Base-by-base conservation (phyloP, 2,113 vertebrate genomes). In the Elaphurus davidianus region DNA sequence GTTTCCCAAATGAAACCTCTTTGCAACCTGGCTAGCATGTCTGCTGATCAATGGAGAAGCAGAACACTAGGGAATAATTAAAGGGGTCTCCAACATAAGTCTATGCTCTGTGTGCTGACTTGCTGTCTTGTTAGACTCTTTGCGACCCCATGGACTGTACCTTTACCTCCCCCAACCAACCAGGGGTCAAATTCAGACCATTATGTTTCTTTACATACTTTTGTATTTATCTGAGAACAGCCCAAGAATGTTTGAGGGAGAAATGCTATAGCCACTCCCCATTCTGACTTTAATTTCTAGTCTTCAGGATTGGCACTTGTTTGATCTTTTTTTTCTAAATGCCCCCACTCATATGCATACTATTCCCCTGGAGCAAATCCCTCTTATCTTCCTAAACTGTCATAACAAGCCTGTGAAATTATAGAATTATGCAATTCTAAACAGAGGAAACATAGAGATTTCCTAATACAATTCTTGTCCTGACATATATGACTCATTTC, bases 381-480 rank as follows among this genome's bases (percentile, higher is more conserved):
- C 64, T 97, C 85, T 95, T 88, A 92, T 94, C 67, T 40, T 83
- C 47, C 97, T 92, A 93, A 94, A 97, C 40, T 97, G 93, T 96
- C 94, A 88, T 25, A 55, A 97, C 81, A 97, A 90, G 79, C 95
- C 81, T 96, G 55, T 85, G 85, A 96, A 97, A 95, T 85, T 92
- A 95, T 12, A 50, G 43, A 97, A 95, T 81, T 50, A 76, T 4
- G 90, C 54, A 91, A 93, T 33, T 95, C 92, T 71, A 97, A 98
- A 96, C 92, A 76, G 6, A 76, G 36, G 40, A 94, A 95, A 62
- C 23, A 33, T 83, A 55, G 50, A 78, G 84, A 93, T 40, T 95
- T 95, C 74, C 92, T 55, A 79, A 88, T 47, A 79, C 52, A 64
- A 87, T 87, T 71, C 57, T 84, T 89, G 6, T 52, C 60, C 74